Base-by-base conservation (phyloP, 1,140 invertebrate species). In the Musca domestica region DNA sequence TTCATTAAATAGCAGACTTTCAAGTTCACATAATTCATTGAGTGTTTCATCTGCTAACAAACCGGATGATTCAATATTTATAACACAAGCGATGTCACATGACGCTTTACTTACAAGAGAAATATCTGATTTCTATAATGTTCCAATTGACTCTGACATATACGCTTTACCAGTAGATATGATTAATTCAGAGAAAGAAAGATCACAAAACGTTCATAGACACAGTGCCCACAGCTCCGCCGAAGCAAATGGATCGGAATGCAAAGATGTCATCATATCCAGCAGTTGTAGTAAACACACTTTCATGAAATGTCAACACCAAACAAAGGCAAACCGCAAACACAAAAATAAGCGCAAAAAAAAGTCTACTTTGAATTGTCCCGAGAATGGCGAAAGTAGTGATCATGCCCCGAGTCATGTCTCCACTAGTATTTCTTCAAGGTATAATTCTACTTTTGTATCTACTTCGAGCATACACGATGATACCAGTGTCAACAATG, bases 101-200 rank as follows among this genome's bases (percentile, higher is more conserved):
- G 91, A 93, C 73, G 89, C 90, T 0, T 79, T 93, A 10, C 74
- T 78, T 14, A 84, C 86, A 19, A 83, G 85, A 64, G 89, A 91
- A 70, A 92, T 92, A 27, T 90, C 89, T 27, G 92, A 93, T 75
- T 88, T 93, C 84, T 93, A 93, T 76, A 93, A 92, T 82, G 92
- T 93, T 49, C 92, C 92, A 49, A 91, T 92, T 71, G 91, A 93
- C 71, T 92, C 91, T 74, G 92, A 94, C 74, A 92, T 93, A 70
- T 94, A 94, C 74, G 91, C 92, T 5, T 88, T 94, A 49, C 92
- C 92, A 20, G 88, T 94, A 51, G 92, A 94, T 78, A 89, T 90
- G 74, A 86, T 93, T 10, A 63, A 64, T 30, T 63, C 65, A 7
- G 65, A 67, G 17, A 70, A 70, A 25, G 46, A 41, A 27, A 34